These are phyloP conservation scores for Tanypteryx hageni DNA, from an alignment of 2,888 invertebrate genomes.

Conservation along the genomic window DNA sequence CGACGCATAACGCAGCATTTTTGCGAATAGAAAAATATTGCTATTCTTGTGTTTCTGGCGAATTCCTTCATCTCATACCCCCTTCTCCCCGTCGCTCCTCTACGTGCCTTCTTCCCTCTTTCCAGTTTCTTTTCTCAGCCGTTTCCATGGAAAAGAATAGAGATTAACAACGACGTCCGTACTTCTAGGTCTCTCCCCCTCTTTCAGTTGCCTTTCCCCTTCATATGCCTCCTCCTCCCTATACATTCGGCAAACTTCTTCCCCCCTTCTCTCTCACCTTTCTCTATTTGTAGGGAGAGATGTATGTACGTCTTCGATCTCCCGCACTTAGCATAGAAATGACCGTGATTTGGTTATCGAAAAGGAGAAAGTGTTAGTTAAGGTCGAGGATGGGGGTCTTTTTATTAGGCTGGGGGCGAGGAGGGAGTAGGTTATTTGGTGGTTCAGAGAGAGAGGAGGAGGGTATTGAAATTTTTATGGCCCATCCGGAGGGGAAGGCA, in stretches of 20 bases:
- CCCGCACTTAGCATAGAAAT: conserved; percentile 1
- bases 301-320: too few relatives aligned
- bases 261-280: too few relatives aligned
- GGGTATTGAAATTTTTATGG: background rate
- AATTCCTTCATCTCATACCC: background rate
- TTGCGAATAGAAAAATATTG: too few relatives aligned
- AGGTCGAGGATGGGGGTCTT: background rate
- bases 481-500: background rate
- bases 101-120: background rate
- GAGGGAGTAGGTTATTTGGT: background rate
- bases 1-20: too few relatives aligned
- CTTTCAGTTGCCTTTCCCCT: too few relatives aligned
- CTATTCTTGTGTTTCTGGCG: background rate
- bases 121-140: background rate
- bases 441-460: background rate
- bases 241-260: too few relatives aligned
- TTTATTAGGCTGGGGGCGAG: background rate
- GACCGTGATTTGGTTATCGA: conserved; percentile 39
- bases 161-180: too few relatives aligned
- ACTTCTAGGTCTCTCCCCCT: too few relatives aligned
- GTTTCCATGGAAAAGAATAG: background rate
- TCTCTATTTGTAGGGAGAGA: too few relatives aligned
- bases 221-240: too few relatives aligned
- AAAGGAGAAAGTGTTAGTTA: background rate
- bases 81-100: background rate